Conservation (phyloP, 2,888 invertebrate genomes). For the Tenthredo notha region DNA sequence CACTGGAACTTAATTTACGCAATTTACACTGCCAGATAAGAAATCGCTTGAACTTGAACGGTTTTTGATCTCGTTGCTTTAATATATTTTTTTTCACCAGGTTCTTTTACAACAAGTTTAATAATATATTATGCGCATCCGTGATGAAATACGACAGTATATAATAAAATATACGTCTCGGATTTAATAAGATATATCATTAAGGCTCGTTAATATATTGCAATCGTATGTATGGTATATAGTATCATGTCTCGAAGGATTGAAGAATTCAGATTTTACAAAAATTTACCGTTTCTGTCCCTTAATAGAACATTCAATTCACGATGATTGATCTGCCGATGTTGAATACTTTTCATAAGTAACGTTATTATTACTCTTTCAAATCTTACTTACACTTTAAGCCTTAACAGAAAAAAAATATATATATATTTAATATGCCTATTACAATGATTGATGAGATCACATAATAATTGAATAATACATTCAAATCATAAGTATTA, state of each 20-base stretch:
- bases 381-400: constrained; percentile 43
- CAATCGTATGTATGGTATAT: constrained; percentile 7
- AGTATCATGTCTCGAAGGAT: constrained; percentile 36
- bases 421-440: constrained; percentile 25
- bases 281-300: constrained; percentile 10
- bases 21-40: background rate
- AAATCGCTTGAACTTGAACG: constrained; percentile 38
- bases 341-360: constrained; percentile 17
- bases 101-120: background rate
- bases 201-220: constrained; percentile 19
- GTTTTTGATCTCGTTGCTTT: constrained; percentile 40
- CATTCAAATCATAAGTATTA: constrained; percentile 16
- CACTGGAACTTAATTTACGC: background rate
- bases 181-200: constrained; percentile 13
- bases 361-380: background rate
- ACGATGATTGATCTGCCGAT: constrained; percentile 15
- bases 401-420: background rate
- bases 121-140: constrained; percentile 14
- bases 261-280: background rate
- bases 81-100: background rate
- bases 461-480: constrained; percentile 36
- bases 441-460: constrained; percentile 43
- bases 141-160: constrained; percentile 10
- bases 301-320: background rate
- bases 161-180: background rate